Percentiles rank a stretch among this genome's conserved stretches.
Conservation (phyloP, 1,140 invertebrate genomes). For the Drosophila leontia region DNA sequence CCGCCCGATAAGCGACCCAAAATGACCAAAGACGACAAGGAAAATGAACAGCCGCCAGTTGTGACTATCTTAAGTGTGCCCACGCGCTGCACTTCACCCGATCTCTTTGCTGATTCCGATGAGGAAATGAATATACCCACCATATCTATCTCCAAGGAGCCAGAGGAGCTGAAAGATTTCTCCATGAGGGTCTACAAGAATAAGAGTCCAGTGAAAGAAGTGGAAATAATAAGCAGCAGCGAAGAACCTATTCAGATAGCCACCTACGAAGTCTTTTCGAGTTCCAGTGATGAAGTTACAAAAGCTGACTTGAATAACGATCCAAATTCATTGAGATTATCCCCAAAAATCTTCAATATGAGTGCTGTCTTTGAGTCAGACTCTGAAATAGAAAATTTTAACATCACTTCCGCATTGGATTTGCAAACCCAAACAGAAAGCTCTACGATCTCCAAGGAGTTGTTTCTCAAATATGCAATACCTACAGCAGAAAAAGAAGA, state of each 20-base stretch:
- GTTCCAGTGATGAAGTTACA: conserved; percentile 75
- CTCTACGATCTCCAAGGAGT: conserved; percentile 27
- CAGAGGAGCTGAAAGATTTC: conserved; percentile 29
- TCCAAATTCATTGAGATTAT: background rate
- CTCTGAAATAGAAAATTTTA: conserved; percentile 15
- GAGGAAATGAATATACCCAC: conserved; percentile 1
- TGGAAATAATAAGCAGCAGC: conserved; percentile 24
- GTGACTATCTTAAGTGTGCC: conserved; percentile 19
- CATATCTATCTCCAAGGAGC: background rate
- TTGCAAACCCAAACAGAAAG: background rate
- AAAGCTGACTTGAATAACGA: background rate
- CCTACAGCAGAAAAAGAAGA: background rate
- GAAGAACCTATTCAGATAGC: conserved; percentile 15
- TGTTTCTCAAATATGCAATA: conserved; percentile 30
- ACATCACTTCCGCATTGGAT: conserved; percentile 4
- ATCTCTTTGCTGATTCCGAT: conserved; percentile 79
- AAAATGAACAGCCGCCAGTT: conserved; percentile 9
- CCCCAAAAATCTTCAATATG: background rate
- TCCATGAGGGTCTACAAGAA: conserved; percentile 55
- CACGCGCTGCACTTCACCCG: conserved; percentile 64
- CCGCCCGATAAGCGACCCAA: conserved; percentile 58
- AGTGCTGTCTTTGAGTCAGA: conserved; percentile 14
- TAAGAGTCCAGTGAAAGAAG: conserved; percentile 42
- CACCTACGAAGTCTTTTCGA: conserved; percentile 38
- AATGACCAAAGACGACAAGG: conserved; percentile 11